These are phyloP conservation scores for Aproaerema taeniolella DNA, from an alignment of 2,888 invertebrate genomes.

Conservation along the genomic window DNA sequence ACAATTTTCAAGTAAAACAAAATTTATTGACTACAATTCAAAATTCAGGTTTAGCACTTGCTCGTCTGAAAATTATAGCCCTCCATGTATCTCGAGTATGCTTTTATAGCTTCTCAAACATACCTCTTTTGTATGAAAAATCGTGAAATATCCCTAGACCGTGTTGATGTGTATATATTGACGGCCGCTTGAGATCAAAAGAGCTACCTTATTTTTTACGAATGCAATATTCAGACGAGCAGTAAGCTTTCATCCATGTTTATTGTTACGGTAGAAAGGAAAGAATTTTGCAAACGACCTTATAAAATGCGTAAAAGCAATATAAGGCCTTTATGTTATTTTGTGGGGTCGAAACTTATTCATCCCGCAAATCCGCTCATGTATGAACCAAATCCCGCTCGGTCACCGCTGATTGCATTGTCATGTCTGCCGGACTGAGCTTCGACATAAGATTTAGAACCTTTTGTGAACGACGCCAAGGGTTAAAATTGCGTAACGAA, in stretches of 20 bases:
- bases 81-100: too few relatives aligned
- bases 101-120: too few relatives aligned
- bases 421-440: slow-evolving; percentile 60
- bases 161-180: too few relatives aligned
- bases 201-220: neutral
- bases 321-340: slow-evolving; percentile 68
- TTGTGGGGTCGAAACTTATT: slow-evolving; percentile 76
- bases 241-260: slow-evolving; percentile 11
- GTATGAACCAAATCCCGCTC: slow-evolving; percentile 75
- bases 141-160: too few relatives aligned
- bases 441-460: slow-evolving; percentile 24
- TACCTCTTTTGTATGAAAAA: too few relatives aligned
- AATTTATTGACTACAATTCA: too few relatives aligned
- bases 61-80: too few relatives aligned
- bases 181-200: neutral
- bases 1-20: too few relatives aligned
- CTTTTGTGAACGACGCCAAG: slow-evolving; percentile 26
- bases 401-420: slow-evolving; percentile 78
- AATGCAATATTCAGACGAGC: slow-evolving; percentile 4
- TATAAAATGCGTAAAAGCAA: slow-evolving; percentile 66
- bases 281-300: slow-evolving; percentile 65
- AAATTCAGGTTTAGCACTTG: too few relatives aligned
- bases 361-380: slow-evolving; percentile 76
- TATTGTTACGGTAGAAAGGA: slow-evolving; percentile 31
- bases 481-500: slow-evolving; percentile 24